Conservation (phyloP, 2,888 invertebrate genomes). For the Rhingia campestris region DNA sequence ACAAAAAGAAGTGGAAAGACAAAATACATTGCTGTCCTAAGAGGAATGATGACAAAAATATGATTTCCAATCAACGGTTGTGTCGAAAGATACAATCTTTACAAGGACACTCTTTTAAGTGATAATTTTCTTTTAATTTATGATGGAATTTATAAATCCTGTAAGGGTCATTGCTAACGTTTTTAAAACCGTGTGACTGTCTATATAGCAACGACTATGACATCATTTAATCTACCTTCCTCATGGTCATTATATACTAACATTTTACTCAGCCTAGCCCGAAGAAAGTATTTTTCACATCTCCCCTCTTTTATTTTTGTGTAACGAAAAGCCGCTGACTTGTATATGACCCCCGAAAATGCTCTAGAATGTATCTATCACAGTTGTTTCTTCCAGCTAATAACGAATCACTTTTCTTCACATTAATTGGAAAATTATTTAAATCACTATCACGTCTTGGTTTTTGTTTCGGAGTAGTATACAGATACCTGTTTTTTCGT, state of each 20-base stretch:
- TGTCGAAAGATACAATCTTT: too few relatives aligned
- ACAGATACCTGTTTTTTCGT: slow-evolving; percentile 54
- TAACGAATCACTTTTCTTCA: slow-evolving; percentile 73
- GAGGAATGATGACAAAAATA: not conserved
- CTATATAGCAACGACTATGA: slow-evolving; percentile 59
- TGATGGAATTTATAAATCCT: too few relatives aligned
- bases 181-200: slow-evolving; percentile 23
- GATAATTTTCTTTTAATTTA: too few relatives aligned
- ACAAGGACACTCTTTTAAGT: too few relatives aligned
- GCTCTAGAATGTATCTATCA: slow-evolving; percentile 68
- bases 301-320: slow-evolving; percentile 28
- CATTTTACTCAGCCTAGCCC: slow-evolving; percentile 29
- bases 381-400: slow-evolving; percentile 68
- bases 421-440: slow-evolving; percentile 74
- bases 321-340: slow-evolving; percentile 38
- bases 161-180: too few relatives aligned
- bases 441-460: slow-evolving; percentile 69
- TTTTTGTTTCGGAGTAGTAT: slow-evolving; percentile 18
- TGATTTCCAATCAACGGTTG: too few relatives aligned
- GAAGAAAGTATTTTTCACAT: slow-evolving; percentile 34
- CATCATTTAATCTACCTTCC: slow-evolving; percentile 66
- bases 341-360: slow-evolving; percentile 60
- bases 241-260: slow-evolving; percentile 53
- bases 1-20: slow-evolving; percentile 24
- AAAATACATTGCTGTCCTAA: slow-evolving; percentile 33